Evolutionary conservation across 2,113 vertebrate species (phyloP).

Genomic region (Pseudopipra pipra): DNA sequence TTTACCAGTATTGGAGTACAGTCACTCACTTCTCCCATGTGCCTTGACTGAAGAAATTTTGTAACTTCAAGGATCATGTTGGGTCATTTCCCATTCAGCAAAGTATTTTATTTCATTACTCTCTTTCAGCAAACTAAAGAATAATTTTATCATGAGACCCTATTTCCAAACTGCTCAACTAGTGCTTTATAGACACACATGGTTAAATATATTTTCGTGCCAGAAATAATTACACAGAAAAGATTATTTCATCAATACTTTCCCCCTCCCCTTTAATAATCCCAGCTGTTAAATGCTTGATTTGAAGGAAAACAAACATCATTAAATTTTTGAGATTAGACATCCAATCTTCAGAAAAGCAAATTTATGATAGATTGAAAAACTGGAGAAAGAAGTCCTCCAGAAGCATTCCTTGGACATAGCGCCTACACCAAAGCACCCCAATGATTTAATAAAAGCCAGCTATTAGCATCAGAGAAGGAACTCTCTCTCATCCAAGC

Average conservation of each 20-base stretch:
- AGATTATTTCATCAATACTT: background rate
- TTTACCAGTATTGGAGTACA: background rate
- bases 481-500: background rate
- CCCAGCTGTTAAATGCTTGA: background rate
- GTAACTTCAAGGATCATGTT: background rate
- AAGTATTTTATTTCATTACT: background rate
- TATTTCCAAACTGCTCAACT: background rate
- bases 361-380: background rate
- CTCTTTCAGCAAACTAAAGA: background rate
- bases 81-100: background rate
- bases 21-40: background rate
- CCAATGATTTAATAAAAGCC: background rate
- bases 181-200: background rate
- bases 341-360: background rate
- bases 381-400: background rate
- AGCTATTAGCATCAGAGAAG: background rate
- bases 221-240: background rate
- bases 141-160: background rate
- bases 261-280: background rate
- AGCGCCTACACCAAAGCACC: background rate
- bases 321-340: background rate
- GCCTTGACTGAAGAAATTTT: background rate
- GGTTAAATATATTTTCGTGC: background rate
- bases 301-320: background rate
- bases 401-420: background rate